Conservation (phyloP, 1,140 invertebrate species). For the Leptoteleia sp. region DNA sequence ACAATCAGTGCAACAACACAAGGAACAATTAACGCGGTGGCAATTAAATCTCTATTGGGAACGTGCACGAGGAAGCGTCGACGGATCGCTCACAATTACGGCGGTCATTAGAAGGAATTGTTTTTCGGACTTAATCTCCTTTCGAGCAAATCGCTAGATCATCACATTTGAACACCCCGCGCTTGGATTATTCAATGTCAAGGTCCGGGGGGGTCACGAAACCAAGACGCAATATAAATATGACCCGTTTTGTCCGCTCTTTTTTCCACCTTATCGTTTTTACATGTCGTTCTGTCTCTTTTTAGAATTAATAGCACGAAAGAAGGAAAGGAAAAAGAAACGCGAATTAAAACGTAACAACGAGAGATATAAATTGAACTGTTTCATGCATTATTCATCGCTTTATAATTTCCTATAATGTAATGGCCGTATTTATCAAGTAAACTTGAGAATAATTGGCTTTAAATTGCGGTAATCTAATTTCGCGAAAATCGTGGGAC, state of each 20-base stretch:
- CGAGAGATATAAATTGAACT: too few relatives aligned
- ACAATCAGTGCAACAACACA: too few relatives aligned
- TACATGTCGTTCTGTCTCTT: not conserved
- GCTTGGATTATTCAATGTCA: slow-evolving; percentile 68
- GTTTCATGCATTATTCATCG: too few relatives aligned
- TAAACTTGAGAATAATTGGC: not conserved
- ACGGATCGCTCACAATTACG: not conserved
- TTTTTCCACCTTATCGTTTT: slow-evolving; percentile 1
- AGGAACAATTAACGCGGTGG: too few relatives aligned
- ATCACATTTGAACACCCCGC: slow-evolving; percentile 41
- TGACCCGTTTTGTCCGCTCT: slow-evolving; percentile 33
- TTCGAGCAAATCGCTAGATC: slow-evolving; percentile 38
- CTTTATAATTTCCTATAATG: too few relatives aligned
- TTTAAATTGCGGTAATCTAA: not conserved
- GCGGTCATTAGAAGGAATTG: slow-evolving; percentile 7
- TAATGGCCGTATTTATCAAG: not conserved
- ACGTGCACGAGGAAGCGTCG: too few relatives aligned
- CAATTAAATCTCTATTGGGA: too few relatives aligned
- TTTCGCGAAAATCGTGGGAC: too few relatives aligned
- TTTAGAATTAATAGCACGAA: too few relatives aligned
- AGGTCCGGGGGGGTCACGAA: slow-evolving; percentile 67
- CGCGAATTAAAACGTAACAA: too few relatives aligned
- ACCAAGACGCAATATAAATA: slow-evolving; percentile 52
- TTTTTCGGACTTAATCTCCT: slow-evolving; percentile 20
- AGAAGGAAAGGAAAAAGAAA: too few relatives aligned